These are phyloP conservation scores for Zeugodacus cucurbitae DNA, from an alignment of 1,140 invertebrate species.

Conservation along the genomic window DNA sequence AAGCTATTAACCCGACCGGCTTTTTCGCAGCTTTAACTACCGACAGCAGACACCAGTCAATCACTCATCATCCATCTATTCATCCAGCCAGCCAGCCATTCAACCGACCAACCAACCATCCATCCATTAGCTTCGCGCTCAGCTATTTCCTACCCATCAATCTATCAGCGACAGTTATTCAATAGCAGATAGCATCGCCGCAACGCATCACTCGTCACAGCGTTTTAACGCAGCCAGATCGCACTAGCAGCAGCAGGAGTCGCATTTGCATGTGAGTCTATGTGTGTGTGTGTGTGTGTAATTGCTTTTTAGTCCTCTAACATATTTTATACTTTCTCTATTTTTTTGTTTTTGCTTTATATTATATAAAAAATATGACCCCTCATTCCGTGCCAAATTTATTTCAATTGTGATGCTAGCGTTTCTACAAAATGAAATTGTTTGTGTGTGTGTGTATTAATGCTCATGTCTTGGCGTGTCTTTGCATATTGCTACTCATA, in stretches of 20 bases:
- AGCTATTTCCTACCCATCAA: constrained; percentile 27
- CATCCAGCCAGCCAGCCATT: not conserved
- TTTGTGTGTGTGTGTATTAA: not conserved
- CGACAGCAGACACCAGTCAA: not conserved
- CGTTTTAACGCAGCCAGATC: not conserved
- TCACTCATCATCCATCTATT: not conserved
- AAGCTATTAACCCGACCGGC: not conserved
- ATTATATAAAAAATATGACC: not conserved
- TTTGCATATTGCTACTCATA: not conserved
- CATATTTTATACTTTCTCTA: not conserved
- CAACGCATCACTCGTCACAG: not conserved
- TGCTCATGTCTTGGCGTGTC: not conserved
- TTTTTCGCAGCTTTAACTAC: not conserved
- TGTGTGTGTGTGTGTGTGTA: not conserved
- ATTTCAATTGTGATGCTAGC: not conserved
- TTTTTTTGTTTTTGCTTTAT: not conserved
- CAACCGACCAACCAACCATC: not conserved
- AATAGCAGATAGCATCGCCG: not conserved
- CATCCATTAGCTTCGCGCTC: not conserved
- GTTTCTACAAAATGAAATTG: not conserved
- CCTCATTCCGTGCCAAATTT: not conserved
- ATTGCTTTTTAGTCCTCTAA: not conserved
- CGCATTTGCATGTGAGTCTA: not conserved
- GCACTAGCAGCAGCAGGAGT: not conserved
- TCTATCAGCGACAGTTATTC: constrained; percentile 9